phyloP scores from a whole-genome alignment of 2,113 vertebrate species.

The Nyctibius bracteatus region DNA sequence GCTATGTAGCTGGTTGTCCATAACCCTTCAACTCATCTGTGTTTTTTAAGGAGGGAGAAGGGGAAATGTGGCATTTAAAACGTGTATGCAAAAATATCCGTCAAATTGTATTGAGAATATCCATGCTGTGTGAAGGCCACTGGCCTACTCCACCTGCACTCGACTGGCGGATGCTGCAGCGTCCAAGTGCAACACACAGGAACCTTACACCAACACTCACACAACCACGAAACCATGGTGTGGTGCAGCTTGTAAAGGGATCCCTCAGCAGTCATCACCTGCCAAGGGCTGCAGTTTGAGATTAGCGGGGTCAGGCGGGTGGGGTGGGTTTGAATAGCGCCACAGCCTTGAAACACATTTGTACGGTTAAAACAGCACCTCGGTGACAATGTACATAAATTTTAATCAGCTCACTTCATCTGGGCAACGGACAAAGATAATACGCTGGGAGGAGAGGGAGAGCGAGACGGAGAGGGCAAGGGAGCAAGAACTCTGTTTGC shows the following conservation, averaged over 20 bases:
- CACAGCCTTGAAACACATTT: not conserved
- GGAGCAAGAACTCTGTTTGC: slow-evolving; percentile 40
- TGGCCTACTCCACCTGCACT: not conserved
- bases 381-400: slow-evolving; percentile 26
- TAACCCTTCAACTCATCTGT: not conserved
- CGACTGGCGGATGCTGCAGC: not conserved
- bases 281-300: slow-evolving; percentile 34
- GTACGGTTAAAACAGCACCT: slow-evolving; percentile 25
- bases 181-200: not conserved
- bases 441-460: not conserved
- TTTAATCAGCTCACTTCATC: slow-evolving; percentile 10
- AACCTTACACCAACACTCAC: not conserved
- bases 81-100: not conserved
- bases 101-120: not conserved
- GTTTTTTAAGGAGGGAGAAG: not conserved
- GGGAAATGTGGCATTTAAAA: not conserved
- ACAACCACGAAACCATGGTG: not conserved
- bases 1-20: not conserved
- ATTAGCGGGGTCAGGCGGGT: slow-evolving; percentile 30
- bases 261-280: slow-evolving; percentile 56
- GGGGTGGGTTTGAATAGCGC: not conserved
- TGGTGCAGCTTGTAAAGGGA: slow-evolving; percentile 20
- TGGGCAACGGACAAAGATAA: not conserved
- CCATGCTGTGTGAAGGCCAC: not conserved
- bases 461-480: not conserved